Percentiles rank a stretch among this genome's conserved stretches.
phyloP scores from a whole-genome alignment of 1,140 invertebrate genomes.

The Drosophila ambigua region DNA sequence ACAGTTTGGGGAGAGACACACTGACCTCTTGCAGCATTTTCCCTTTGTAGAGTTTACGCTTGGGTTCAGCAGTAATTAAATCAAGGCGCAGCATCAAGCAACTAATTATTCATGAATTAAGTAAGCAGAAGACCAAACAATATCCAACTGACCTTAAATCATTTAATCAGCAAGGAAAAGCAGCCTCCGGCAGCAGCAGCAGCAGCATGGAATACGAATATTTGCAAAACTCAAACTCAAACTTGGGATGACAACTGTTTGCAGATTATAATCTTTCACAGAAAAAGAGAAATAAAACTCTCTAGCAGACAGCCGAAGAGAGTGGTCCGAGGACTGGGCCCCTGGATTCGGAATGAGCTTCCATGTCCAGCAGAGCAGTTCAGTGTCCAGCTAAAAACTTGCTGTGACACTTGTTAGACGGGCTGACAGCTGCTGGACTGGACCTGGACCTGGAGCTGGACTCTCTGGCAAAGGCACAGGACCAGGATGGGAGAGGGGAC shows the following conservation, averaged over 20 bases:
- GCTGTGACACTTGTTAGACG: constrained; percentile 81
- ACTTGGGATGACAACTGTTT: constrained; percentile 79
- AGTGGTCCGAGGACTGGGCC: constrained; percentile 27
- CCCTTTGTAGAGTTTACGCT: constrained; percentile 2
- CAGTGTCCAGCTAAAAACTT: constrained; percentile 62
- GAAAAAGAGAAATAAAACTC: constrained; percentile 32
- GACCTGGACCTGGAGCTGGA: constrained; percentile 7
- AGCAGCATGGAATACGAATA: constrained; percentile 38
- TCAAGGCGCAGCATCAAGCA: constrained; percentile 7
- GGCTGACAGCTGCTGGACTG: constrained; percentile 67
- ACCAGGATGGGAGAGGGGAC: constrained; percentile 22
- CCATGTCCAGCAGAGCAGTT: constrained; percentile 53
- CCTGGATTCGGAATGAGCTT: constrained; percentile 16
- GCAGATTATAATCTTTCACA: constrained; percentile 82
- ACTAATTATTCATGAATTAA: constrained; percentile 63
- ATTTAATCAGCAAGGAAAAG: constrained; percentile 66
- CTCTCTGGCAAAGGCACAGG: neutral
- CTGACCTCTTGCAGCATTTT: neutral
- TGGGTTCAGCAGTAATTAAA: constrained; percentile 23
- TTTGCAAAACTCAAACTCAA: constrained; percentile 71
- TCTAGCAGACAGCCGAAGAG: constrained; percentile 28
- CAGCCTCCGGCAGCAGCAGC: constrained; percentile 13
- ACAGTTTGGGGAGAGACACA: neutral
- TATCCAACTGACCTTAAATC: constrained; percentile 76
- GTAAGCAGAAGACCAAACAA: constrained; percentile 45